Evolutionary conservation across 2,113 vertebrate species (phyloP), one percentile per base, ranked within the genome.

Genomic region (Meles meles): DNA sequence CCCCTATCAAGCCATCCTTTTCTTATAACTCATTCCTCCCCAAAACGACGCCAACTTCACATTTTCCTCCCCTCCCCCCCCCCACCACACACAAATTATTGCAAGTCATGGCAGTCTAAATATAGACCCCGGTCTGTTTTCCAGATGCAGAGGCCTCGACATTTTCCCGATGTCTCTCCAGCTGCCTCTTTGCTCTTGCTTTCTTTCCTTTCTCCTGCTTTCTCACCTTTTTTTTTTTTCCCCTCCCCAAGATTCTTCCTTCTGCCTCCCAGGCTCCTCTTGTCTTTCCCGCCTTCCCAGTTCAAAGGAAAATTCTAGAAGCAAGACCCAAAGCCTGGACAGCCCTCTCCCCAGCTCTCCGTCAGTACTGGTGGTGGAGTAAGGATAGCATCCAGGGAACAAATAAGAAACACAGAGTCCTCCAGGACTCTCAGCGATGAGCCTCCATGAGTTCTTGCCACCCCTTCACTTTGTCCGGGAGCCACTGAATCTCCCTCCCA

Each of bases 41-140:
- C 55, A 11, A 95, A 93, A 96, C 3, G 74, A 89, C 34, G 92
- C 96, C 98, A 98, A 96, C 93, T 98, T 97, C 93, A 97, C 71
- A 97, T 98, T 98, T 98, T 88, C 96, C 93, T n/a, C n/a, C n/a
- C n/a, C n/a, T n/a, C n/a, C n/a, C n/a, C n/a, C n/a, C n/a, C n/a
- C n/a, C n/a, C n/a, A n/a, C n/a, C n/a, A n/a, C n/a, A 12, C 47
- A 93, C 95, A 97, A 97, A 98, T 99, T 99, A 98, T 99, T 99
- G 99, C 99, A 99, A 99, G 98, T 99, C 99, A 99, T 98, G 98
- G 98, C 98, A 97, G 84, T 98, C 99, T 99, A 99, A 99, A 99
- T 99, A 99, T 99, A 99, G 98, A 96, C 93, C 93, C 69, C 88
- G n/a, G 98, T 98, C 98, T 99, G 98, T 96, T 98, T 98, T 98